Base-by-base conservation (phyloP, 2,797 vertebrate genomes). In the Ceryle rudis region DNA sequence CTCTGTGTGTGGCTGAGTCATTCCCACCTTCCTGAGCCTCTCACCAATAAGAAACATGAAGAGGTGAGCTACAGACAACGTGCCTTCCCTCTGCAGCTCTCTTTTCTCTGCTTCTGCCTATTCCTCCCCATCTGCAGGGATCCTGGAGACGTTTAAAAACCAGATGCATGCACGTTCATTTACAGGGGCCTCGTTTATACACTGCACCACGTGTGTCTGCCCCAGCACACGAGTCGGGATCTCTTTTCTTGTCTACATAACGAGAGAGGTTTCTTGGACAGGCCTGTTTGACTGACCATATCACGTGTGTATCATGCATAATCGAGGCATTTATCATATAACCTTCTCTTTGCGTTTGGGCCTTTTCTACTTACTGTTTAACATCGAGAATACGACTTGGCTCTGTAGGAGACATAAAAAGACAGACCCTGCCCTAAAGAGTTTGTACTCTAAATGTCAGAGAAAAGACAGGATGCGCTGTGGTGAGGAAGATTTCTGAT, bases 391-490 rank as follows among this genome's bases (percentile, higher is more conserved):
- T 37, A 22, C 14, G 23, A 67, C 65, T 94, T 89, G 65, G 57
- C 57, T 81, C 52, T 33, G 46, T 35, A 10, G 8, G 46, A 91
- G 84, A 47, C 46, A 58, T 42, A 82, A 83, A 93, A 91, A 94
- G 95, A 28, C 91, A 92, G 81, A 74, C 57, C 46, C 44, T 86
- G 91, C 65, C 49, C 84, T 90, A 26, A 85, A 95, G 86, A 94
- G 92, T 81, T 94, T 95, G 84, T 91, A 33, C 64, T 96, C 46
- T 89, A 95, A 95, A 97, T 93, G 95, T 96, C 94, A 96, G 93
- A 93, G 78, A 93, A 91, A 95, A 97, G 92, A 93, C 93, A 96
- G 95, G 94, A 96, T 97, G 92, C 15, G 0, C 79, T 95, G 95
- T 81, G 95, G 95, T 81, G 75, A 95, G 92, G 86, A 67, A 93